Percentiles rank a stretch among this genome's conserved stretches.
phyloP scores from a whole-genome alignment of 2,113 vertebrate genomes.

The Eclectus roratus region DNA sequence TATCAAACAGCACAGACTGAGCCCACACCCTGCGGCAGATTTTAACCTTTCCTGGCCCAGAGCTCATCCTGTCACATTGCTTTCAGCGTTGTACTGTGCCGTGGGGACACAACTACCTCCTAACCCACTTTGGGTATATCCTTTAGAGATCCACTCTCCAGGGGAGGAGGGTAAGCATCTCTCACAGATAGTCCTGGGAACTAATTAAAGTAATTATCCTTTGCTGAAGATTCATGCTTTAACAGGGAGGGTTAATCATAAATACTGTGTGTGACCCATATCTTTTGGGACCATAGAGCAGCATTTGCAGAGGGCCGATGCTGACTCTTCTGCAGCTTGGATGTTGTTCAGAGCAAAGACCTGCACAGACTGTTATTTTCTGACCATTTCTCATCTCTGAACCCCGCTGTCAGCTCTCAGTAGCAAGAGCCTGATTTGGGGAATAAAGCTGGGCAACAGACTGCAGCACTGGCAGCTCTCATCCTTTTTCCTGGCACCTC shows the following conservation, averaged over 20 bases:
- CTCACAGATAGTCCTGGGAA: neutral
- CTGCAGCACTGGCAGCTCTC: constrained; percentile 6
- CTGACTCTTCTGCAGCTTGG: neutral
- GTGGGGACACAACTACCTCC: neutral
- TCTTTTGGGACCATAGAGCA: neutral
- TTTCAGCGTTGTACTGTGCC: neutral
- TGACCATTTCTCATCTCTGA: constrained; percentile 41
- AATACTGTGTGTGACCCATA: neutral
- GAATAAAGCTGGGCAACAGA: constrained; percentile 43
- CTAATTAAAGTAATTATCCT: constrained; percentile 32
- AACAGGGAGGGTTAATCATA: neutral
- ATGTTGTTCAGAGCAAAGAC: neutral
- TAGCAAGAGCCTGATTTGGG: neutral
- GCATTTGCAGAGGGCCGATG: neutral
- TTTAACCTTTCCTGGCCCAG: neutral
- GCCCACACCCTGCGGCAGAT: neutral
- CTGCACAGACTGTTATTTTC: constrained; percentile 27
- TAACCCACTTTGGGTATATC: neutral
- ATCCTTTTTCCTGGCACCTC: constrained; percentile 43
- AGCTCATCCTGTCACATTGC: neutral
- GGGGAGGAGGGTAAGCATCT: neutral
- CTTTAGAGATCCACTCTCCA: neutral
- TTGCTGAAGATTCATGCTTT: neutral
- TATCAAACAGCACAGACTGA: neutral
- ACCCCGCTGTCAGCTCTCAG: constrained; percentile 9